These are phyloP conservation scores for Pogonomyrmex californicus DNA, from an alignment of 1,140 invertebrate genomes.

Conservation along the genomic window DNA sequence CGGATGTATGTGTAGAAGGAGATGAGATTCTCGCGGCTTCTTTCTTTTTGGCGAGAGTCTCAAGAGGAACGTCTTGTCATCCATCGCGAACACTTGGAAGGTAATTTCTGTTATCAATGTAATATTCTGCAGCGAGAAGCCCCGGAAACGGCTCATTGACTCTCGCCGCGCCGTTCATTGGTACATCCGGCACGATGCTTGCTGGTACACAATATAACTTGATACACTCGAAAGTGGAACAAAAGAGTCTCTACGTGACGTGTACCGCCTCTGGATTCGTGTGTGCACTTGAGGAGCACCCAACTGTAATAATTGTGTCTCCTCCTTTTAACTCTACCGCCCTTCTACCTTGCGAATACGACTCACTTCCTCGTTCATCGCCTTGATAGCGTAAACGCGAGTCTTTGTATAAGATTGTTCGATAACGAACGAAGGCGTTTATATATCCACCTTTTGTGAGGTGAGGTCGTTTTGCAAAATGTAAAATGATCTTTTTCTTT, in stretches of 20 bases:
- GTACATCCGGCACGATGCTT: constrained; percentile 83
- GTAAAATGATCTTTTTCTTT: background rate
- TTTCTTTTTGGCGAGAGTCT: constrained; percentile 33
- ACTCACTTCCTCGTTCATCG: background rate
- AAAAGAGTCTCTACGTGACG: constrained; percentile 75
- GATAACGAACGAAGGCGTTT: background rate
- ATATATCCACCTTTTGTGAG: background rate
- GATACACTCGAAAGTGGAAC: constrained; percentile 82
- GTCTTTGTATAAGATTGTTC: background rate
- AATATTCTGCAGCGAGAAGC: constrained; percentile 81
- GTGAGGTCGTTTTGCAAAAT: background rate
- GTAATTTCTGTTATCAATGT: constrained; percentile 84
- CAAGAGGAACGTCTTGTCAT: constrained; percentile 64
- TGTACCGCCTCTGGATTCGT: constrained; percentile 46
- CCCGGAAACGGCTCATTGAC: constrained; percentile 86
- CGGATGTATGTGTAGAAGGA: background rate
- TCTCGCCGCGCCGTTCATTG: constrained; percentile 83
- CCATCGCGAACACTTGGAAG: constrained; percentile 70
- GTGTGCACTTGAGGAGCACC: background rate
- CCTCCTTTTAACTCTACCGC: constrained; percentile 34
- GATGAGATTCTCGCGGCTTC: background rate
- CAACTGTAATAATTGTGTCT: constrained; percentile 34
- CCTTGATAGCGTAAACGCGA: background rate
- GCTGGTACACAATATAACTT: constrained; percentile 78
- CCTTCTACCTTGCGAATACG: background rate